phyloP scores from a whole-genome alignment of 2,888 invertebrate species.

The Agrochola circellaris region DNA sequence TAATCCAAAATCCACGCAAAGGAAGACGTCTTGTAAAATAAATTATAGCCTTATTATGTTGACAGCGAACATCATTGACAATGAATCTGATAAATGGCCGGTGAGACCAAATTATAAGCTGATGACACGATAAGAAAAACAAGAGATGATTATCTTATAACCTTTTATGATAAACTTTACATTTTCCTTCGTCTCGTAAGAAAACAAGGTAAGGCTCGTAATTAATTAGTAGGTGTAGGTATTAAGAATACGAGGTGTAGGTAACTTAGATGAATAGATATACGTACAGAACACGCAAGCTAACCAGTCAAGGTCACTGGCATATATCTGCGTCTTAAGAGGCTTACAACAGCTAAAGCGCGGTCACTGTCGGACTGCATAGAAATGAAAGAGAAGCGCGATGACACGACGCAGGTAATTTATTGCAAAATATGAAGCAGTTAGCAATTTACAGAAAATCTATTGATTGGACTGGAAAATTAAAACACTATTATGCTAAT shows the following conservation, averaged over 20 bases:
- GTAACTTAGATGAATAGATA: too few relatives aligned
- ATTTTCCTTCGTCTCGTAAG: slow-evolving; percentile 35
- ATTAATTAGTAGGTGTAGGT: slow-evolving; percentile 35
- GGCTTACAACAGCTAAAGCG: too few relatives aligned
- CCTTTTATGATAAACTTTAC: slow-evolving; percentile 55
- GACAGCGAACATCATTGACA: slow-evolving; percentile 63
- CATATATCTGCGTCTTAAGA: too few relatives aligned
- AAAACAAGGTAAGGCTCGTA: slow-evolving; percentile 28
- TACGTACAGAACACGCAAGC: too few relatives aligned
- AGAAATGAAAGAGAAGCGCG: too few relatives aligned
- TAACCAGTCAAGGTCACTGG: too few relatives aligned
- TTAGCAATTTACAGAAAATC: too few relatives aligned
- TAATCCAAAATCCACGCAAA: background rate
- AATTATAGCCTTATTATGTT: slow-evolving; percentile 45
- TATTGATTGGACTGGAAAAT: too few relatives aligned
- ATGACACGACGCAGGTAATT: too few relatives aligned
- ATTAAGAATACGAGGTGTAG: slow-evolving; percentile 4
- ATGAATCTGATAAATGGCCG: slow-evolving; percentile 60
- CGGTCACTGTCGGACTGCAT: too few relatives aligned
- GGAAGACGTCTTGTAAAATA: slow-evolving; percentile 13
- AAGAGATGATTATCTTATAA: slow-evolving; percentile 51
- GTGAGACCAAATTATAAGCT: slow-evolving; percentile 55
- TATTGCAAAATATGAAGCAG: too few relatives aligned
- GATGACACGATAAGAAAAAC: slow-evolving; percentile 63
- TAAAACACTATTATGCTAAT: too few relatives aligned